Percentiles rank a stretch among this genome's conserved stretches.
Evolutionary conservation across 2,888 invertebrate genomes (phyloP).

Genomic region (Thumatha senex): DNA sequence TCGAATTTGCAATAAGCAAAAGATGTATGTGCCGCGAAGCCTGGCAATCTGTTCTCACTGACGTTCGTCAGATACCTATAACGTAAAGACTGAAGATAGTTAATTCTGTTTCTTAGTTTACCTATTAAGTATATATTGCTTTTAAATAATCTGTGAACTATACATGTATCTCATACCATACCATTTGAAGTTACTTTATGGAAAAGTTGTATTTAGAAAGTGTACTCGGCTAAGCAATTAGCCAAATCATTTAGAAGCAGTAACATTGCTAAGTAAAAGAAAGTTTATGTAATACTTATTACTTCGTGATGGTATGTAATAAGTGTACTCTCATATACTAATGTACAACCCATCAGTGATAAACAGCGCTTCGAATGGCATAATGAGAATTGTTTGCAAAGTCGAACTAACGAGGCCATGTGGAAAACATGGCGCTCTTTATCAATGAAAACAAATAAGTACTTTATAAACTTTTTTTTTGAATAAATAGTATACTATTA

Average conservation of each 20-base stretch:
- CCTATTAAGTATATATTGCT: no score
- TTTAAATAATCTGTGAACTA: conserved; percentile 1
- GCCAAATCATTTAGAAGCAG: conserved; percentile 38
- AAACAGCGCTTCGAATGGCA: conserved; percentile 25
- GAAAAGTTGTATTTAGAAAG: conserved; percentile 28
- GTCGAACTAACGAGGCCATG: conserved; percentile 36
- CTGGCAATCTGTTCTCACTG: no score
- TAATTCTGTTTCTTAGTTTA: no score
- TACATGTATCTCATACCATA: no score
- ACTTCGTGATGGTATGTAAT: conserved; percentile 29
- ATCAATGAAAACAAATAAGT: neutral
- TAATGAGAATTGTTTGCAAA: conserved; percentile 42
- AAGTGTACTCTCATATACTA: no score
- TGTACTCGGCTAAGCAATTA: conserved; percentile 30
- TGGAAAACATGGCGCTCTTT: conserved; percentile 7
- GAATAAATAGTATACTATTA: no score
- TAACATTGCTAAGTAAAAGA: conserved; percentile 45
- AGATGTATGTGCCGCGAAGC: no score
- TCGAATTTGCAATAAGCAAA: no score
- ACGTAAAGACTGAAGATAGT: no score
- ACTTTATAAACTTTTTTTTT: no score
- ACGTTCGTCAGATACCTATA: no score
- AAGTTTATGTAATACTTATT: conserved; percentile 41
- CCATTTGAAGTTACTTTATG: neutral
- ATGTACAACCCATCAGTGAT: conserved; percentile 9